Evolutionary conservation across 2,113 vertebrate genomes (phyloP), one percentile per base, ranked within the genome.

Genomic region (Thermophis baileyi): DNA sequence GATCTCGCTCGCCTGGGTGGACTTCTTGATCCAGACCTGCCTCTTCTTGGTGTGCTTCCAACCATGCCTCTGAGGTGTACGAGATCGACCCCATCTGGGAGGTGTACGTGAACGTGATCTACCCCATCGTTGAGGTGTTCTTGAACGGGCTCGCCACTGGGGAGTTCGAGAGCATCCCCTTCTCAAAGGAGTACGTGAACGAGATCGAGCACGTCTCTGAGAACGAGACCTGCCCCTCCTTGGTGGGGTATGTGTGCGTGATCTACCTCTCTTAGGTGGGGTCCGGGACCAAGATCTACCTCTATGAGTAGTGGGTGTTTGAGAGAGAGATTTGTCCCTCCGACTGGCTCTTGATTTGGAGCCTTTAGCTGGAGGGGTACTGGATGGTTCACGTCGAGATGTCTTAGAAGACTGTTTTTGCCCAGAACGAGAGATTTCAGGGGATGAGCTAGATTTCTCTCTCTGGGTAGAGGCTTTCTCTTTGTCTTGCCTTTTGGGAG

Each of bases 21-120:
- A 30, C 94, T 95, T 55, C 97, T 95, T 8, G 97, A 97, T 11
- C 96, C 90, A 85, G 97, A 97, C 69, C 97, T 93, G 63, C 95
- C 93, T 49, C 95, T 96, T 87, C 96, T 94, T 4, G 93, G 91
- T 24, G 95, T 97, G 89, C 95, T 95, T 88, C 94, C 95, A 96
- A 12, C 94, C 96, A 93, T 90, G 96, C 51, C 96, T 89, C 94
- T 96, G 96, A 40, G 95, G 95, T 8, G 96, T 97, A 91, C 97
- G 94, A 60, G 96, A 97, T 46, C 95, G 94, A 44, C 93, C 96
- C 94, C 95, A 96, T 85, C 95, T 95, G 54, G 96, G 95, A 63
- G 93, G 94, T 88, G 50, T 91, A 1, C 63, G 50, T 50, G 96
- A 97, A 6, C 95, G 94, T 46, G 97, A 97, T 46, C 97, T 96